Evolutionary conservation across 1,140 invertebrate species (phyloP).

Genomic region (Neotoxoptera formosana): DNA sequence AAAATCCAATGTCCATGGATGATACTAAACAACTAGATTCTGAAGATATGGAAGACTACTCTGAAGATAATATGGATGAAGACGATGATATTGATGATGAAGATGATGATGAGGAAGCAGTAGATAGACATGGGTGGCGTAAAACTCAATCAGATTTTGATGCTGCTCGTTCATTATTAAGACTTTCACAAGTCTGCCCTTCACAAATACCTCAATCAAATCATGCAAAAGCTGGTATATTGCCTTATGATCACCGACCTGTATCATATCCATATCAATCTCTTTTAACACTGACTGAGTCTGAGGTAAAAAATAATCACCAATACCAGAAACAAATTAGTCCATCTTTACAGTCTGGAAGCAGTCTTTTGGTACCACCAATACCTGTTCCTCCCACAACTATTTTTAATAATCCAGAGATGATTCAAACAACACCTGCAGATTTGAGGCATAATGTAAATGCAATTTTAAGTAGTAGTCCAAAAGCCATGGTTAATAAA

Average conservation of each 20-base stretch:
- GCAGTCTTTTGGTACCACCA: background rate
- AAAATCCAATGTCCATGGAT: constrained; percentile 70
- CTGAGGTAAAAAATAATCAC: constrained; percentile 34
- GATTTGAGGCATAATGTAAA: constrained; percentile 45
- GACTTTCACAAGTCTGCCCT: constrained; percentile 43
- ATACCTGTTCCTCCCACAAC: background rate
- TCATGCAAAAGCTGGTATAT: constrained; percentile 50
- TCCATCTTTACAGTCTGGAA: constrained; percentile 11
- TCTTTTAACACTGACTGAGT: constrained; percentile 21
- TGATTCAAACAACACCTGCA: background rate
- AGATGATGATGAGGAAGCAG: constrained; percentile 74
- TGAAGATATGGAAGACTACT: constrained; percentile 58
- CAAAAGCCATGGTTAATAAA: constrained; percentile 22
- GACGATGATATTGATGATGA: constrained; percentile 71
- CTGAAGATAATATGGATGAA: constrained; percentile 68
- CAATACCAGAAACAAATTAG: constrained; percentile 21
- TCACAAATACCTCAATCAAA: constrained; percentile 41
- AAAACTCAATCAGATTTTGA: constrained; percentile 58
- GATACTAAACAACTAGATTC: constrained; percentile 67
- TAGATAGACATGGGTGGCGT: constrained; percentile 67
- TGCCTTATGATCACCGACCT: constrained; percentile 43
- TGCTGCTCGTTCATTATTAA: constrained; percentile 52
- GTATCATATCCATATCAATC: constrained; percentile 57
- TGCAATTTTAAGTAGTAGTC: constrained; percentile 19
- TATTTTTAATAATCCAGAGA: background rate